These are phyloP conservation scores for Thomomys bottae DNA, from an alignment of 2,113 vertebrate genomes.

Conservation along the genomic window DNA sequence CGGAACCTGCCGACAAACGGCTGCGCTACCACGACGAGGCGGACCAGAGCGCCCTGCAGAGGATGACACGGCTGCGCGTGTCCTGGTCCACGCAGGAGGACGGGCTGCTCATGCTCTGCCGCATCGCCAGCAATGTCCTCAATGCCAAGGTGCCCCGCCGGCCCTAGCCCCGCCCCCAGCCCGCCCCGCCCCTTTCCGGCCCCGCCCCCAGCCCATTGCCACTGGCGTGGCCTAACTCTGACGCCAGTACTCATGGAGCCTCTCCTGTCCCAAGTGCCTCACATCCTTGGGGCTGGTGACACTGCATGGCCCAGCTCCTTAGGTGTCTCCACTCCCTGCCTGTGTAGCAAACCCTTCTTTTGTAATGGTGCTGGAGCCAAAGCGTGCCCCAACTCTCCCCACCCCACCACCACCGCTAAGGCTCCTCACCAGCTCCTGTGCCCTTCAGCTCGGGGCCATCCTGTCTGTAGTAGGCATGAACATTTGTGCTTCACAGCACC, in stretches of 20 bases:
- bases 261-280: no score
- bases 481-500: not conserved
- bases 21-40: conserved; percentile 91
- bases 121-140: conserved; percentile 93
- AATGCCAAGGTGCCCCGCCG: conserved; percentile 89
- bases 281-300: not conserved
- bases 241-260: no score
- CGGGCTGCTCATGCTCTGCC: conserved; percentile 95
- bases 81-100: conserved; percentile 94
- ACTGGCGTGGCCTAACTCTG: no score
- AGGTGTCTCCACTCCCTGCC: fast-evolving
- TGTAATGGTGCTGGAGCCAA: not conserved
- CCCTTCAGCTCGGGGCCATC: fast-evolving
- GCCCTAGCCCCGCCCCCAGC: not conserved
- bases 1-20: conserved; percentile 80
- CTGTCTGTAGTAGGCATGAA: not conserved
- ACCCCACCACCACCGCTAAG: not conserved
- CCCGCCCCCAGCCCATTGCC: not conserved
- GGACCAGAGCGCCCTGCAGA: conserved; percentile 92
- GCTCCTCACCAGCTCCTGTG: not conserved
- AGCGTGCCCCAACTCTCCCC: fast-evolving
- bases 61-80: conserved; percentile 95
- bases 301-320: fast-evolving
- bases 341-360: not conserved
- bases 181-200: no score